Base-by-base conservation (phyloP, 1,140 invertebrate genomes). In the Cotesia vestalis region DNA sequence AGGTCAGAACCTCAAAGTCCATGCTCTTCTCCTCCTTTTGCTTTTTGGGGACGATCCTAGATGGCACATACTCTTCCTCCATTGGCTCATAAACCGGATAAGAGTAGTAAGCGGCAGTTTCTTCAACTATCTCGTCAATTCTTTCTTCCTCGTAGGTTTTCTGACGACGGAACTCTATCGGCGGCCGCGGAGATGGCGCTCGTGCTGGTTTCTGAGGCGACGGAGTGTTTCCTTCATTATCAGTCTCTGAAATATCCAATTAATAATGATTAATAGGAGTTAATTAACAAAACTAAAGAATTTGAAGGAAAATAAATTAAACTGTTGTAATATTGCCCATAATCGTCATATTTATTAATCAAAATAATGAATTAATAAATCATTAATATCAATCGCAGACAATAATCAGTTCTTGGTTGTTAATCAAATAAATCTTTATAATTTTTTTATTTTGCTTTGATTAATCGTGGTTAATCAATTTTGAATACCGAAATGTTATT, bases 141-240 rank as follows among this genome's bases (percentile, higher is more conserved):
- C 90, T 85, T 64, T 91, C 88, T 74, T 92, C 88, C 76, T 93
- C 92, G 75, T 91, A 88, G 0, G 91, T 90, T 82, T 91, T 92
- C 73, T 89, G 4, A 4, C 2, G 40, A 9, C 40, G 40, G 6
- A 11, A 3, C 0, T 46, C 5, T 8, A 9, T 11, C 2, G 1
- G 8, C 11, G 40, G 88, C 76, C 86, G 85, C 3, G 88, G 78
- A 46, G 83, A 78, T 46, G 80, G 80, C 75, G 72, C n/a, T 68
- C 66, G 63, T 63, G 79, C 79, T 66, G 76, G 79, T 82, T 90
- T 91, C 27, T 84, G 86, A 35, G 90, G 90, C 34, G 90, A 90
- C 11, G 90, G 88, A 72, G 87, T 11, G n/a, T 67, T 87, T 77
- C 90, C 91, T 87, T 92, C 91, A 83, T 88, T 91, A 87, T 92